Conservation (phyloP, 2,113 vertebrate genomes). For the Peromyscus leucopus region DNA sequence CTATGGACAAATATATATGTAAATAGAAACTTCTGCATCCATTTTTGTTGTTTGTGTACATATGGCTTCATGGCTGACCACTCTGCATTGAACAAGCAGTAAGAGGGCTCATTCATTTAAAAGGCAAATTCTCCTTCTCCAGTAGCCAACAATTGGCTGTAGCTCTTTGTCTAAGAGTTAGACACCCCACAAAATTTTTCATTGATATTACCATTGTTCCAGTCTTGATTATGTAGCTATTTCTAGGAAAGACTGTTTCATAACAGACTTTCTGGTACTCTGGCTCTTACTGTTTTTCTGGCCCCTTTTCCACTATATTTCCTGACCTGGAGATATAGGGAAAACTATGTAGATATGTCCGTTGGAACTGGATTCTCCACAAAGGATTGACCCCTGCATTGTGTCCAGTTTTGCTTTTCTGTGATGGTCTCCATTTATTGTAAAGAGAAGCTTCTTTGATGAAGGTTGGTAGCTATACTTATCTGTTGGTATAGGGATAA, state of each 20-base stretch:
- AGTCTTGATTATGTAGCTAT: background rate
- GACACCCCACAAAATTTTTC: background rate
- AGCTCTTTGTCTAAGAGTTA: background rate
- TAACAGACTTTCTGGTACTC: background rate
- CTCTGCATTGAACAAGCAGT: background rate
- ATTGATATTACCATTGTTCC: background rate
- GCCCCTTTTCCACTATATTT: background rate
- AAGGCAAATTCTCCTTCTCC: background rate
- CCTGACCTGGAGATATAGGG: background rate
- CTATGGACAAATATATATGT: no score
- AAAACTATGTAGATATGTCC: background rate
- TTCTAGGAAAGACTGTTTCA: background rate
- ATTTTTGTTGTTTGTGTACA: background rate
- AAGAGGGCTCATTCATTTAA: background rate
- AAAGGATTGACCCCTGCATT: background rate
- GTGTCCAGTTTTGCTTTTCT: background rate
- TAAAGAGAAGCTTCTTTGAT: background rate
- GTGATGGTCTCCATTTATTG: background rate
- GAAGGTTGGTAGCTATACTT: background rate
- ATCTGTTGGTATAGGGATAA: background rate
- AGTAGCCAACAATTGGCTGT: background rate
- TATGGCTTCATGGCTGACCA: background rate
- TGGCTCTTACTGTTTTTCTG: background rate
- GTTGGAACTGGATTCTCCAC: background rate
- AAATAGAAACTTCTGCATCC: no score